phyloP scores from a whole-genome alignment of 1,140 invertebrate species.

The Monomorium pharaonis region DNA sequence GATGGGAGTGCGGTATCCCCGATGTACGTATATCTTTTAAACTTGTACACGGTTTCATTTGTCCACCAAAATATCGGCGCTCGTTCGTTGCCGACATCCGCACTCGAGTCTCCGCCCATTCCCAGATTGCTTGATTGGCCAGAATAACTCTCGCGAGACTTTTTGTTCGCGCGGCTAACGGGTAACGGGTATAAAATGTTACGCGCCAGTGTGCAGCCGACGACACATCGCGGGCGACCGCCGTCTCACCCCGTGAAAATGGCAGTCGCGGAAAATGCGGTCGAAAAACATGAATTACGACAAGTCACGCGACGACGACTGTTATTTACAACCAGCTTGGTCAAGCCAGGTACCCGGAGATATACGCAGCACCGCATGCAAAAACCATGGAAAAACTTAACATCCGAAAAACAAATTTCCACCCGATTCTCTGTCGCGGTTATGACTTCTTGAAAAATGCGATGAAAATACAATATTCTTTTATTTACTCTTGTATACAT shows the following conservation, averaged over 20 bases:
- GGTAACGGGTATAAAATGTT: constrained; percentile 42
- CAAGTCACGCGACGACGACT: constrained; percentile 29
- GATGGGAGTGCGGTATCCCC: neutral
- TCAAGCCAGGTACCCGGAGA: constrained; percentile 9
- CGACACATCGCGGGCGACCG: constrained; percentile 9
- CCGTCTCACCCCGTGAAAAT: neutral
- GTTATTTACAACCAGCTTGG: constrained; percentile 35
- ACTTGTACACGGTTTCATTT: constrained; percentile 59
- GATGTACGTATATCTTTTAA: constrained; percentile 37
- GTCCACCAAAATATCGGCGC: constrained; percentile 26
- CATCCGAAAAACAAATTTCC: neutral
- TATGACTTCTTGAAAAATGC: constrained; percentile 25
- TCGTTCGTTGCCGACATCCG: constrained; percentile 53
- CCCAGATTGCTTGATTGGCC: constrained; percentile 51
- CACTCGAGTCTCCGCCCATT: constrained; percentile 12
- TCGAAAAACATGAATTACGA: constrained; percentile 53
- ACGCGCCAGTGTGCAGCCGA: neutral
- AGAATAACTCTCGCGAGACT: constrained; percentile 23
- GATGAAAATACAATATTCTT: neutral
- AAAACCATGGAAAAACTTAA: constrained; percentile 32
- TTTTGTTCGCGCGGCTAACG: constrained; percentile 11
- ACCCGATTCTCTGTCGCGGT: constrained; percentile 6
- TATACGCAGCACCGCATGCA: neutral
- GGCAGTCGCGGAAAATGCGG: constrained; percentile 26
- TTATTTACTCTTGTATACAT: neutral